A percentile compares a stretch with the other conserved stretches of the same genome.
Conservation (phyloP, 2,888 invertebrate species). For the Eurytoma adleriae region DNA sequence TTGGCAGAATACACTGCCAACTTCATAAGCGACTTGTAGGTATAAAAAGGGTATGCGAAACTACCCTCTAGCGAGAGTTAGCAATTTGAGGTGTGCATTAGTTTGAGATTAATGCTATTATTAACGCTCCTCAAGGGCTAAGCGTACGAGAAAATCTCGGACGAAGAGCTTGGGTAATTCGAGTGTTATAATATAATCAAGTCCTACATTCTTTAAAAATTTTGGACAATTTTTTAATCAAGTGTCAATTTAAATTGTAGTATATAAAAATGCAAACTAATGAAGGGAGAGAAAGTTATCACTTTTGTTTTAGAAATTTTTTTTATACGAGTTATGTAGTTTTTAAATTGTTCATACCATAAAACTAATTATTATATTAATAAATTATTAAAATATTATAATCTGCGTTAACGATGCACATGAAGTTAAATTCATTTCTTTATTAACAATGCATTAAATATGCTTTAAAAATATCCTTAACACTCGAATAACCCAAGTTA, state of each 20-base stretch:
- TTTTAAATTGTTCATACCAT: not conserved
- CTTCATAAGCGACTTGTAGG: not conserved
- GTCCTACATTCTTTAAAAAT: not conserved
- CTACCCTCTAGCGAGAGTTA: too few species aligned
- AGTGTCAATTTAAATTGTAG: too few species aligned
- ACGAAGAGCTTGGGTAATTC: constrained; percentile 27
- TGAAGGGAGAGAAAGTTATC: too few species aligned
- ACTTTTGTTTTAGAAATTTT: too few species aligned
- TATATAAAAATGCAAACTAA: too few species aligned
- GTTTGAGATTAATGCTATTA: constrained; percentile 25
- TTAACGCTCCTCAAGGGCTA: not conserved
- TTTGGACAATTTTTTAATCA: not conserved
- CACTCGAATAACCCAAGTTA: constrained; percentile 29
- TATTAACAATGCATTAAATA: not conserved
- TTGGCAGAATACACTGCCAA: constrained; percentile 54
- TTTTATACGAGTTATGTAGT: too few species aligned
- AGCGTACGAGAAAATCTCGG: not conserved
- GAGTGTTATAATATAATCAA: constrained; percentile 23
- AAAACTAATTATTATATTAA: not conserved
- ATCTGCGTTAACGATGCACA: not conserved
- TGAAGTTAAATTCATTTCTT: not conserved
- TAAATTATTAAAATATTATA: not conserved
- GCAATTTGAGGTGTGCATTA: too few species aligned
- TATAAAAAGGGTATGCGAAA: too few species aligned
- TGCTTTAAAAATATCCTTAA: not conserved